Conservation (phyloP, 2,888 invertebrate genomes). For the Blera fallax region DNA sequence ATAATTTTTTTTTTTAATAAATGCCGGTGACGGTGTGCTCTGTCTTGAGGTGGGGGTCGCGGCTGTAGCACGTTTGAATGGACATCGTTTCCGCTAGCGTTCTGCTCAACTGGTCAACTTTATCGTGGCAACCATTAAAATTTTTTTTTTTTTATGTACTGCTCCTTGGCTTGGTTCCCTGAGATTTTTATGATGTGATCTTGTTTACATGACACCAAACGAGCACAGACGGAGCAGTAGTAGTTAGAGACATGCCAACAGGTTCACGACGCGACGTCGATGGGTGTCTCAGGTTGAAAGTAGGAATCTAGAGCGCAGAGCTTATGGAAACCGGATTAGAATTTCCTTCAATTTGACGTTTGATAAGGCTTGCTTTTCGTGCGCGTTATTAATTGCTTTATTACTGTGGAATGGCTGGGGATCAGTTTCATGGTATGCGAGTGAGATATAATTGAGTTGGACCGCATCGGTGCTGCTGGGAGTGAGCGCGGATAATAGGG, state of each 20-base stretch:
- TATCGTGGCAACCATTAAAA: conserved; percentile 9
- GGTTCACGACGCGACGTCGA: not conserved
- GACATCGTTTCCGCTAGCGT: conserved; percentile 39
- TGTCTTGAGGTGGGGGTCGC: conserved; percentile 20
- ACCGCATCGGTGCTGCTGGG: not conserved
- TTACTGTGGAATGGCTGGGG: conserved; percentile 12
- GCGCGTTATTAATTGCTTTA: conserved; percentile 18
- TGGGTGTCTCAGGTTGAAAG: not conserved
- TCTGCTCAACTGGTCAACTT: conserved; percentile 41
- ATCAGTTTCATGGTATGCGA: conserved; percentile 21
- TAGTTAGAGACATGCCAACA: not conserved
- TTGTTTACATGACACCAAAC: conserved; percentile 46
- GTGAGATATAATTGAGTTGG: not conserved
- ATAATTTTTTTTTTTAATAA: conserved; percentile 25
- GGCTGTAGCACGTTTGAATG: conserved; percentile 30
- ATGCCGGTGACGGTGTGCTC: conserved; percentile 21
- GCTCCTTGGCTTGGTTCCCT: not conserved
- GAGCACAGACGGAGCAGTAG: not conserved
- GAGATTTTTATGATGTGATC: conserved; percentile 26
- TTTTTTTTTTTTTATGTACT: not conserved
- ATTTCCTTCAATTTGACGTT: not conserved
- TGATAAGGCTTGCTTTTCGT: conserved; percentile 10
- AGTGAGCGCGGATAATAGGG: not conserved
- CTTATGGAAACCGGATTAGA: conserved; percentile 12
- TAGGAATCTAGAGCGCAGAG: not conserved